Conservation (phyloP, 2,797 vertebrate genomes). For the Sciurus vulgaris region DNA sequence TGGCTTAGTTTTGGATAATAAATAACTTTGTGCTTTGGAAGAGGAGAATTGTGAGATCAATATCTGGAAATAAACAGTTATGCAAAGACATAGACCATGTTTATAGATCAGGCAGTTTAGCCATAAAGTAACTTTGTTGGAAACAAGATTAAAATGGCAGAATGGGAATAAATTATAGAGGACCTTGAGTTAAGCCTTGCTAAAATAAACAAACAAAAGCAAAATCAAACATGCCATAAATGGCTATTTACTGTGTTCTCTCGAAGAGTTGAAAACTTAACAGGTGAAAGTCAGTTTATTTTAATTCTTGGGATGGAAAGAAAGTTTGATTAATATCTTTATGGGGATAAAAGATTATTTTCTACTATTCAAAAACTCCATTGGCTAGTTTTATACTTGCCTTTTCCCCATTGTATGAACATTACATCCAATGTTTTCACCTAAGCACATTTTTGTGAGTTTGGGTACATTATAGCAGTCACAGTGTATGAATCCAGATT, state of each 20-base stretch:
- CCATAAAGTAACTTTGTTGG: neutral
- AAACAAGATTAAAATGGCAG: neutral
- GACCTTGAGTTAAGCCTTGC: neutral
- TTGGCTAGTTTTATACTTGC: neutral
- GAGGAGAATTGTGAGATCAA: neutral
- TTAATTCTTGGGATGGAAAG: conserved; percentile 25
- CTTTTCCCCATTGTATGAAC: neutral
- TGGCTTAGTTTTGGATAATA: neutral
- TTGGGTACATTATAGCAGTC: conserved; percentile 8
- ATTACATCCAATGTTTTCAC: neutral
- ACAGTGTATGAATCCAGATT: conserved; percentile 35
- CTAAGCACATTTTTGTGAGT: conserved; percentile 4
- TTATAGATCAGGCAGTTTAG: neutral
- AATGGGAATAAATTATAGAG: neutral
- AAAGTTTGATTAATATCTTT: neutral
- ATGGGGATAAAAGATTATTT: neutral
- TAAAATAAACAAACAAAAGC: neutral
- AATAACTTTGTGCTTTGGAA: neutral
- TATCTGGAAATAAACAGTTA: neutral
- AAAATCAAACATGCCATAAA: neutral
- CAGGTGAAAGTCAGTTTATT: neutral
- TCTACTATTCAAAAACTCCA: conserved; percentile 39
- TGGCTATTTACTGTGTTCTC: neutral
- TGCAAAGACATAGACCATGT: neutral
- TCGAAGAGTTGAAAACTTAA: neutral